These are phyloP conservation scores for Calliphora vomitoria DNA, from an alignment of 2,888 invertebrate species.

Conservation along the genomic window DNA sequence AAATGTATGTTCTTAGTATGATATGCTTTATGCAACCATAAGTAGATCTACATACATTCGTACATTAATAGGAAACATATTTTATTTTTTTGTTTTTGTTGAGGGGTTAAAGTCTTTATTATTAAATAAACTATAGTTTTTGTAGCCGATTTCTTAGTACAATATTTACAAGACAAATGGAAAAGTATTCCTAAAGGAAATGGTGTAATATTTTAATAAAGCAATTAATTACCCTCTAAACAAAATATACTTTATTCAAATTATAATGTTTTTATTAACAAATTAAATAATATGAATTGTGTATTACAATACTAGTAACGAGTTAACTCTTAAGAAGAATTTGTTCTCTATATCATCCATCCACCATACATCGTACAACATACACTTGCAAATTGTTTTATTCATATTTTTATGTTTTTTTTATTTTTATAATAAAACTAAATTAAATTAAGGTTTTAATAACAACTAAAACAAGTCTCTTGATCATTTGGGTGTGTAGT, in stretches of 20 bases:
- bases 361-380: slow-evolving; percentile 24
- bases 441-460: slow-evolving; percentile 2
- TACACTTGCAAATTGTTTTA: slow-evolving; percentile 12
- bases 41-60: slow-evolving; percentile 30
- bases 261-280: slow-evolving; percentile 15
- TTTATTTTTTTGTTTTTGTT: neutral
- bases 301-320: neutral
- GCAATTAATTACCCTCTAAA: slow-evolving; percentile 37
- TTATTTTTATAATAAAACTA: slow-evolving; percentile 18
- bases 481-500: slow-evolving; percentile 29
- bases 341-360: slow-evolving; percentile 35
- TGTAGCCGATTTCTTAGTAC: neutral
- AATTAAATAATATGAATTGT: slow-evolving; percentile 19
- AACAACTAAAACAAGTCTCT: slow-evolving; percentile 41
- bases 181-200: slow-evolving; percentile 46
- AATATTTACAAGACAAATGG: slow-evolving; percentile 41
- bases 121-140: slow-evolving; percentile 13
- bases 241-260: neutral
- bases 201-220: slow-evolving; percentile 52
- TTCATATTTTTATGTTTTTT: neutral
- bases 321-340: neutral
- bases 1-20: neutral
- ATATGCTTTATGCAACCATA: neutral
- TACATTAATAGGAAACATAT: slow-evolving; percentile 60
- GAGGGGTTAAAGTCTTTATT: slow-evolving; percentile 1